Conservation (phyloP, 2,888 invertebrate genomes). For the Oegoconia quadripuncta region DNA sequence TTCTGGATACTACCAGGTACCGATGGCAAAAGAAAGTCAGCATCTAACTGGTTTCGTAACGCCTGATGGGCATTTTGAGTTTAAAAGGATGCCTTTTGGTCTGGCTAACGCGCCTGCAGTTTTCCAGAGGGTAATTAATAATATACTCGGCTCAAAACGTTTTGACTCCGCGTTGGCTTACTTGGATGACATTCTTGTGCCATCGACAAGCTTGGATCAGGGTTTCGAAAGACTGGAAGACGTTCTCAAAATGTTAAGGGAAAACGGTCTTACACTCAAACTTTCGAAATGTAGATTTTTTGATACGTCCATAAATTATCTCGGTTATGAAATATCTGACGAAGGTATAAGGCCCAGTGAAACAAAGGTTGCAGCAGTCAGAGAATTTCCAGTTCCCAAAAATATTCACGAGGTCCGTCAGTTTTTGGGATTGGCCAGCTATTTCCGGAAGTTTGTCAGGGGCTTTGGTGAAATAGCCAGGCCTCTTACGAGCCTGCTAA, state of each 20-base stretch:
- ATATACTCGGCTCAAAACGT: slow-evolving; percentile 13
- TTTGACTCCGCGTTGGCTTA: slow-evolving; percentile 18
- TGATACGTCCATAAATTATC: slow-evolving; percentile 12
- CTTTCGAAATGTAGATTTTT: slow-evolving; percentile 20
- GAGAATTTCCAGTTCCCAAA: slow-evolving; percentile 16
- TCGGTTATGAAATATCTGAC: slow-evolving; percentile 21
- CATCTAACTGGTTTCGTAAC: slow-evolving; percentile 27
- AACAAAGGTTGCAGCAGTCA: slow-evolving; percentile 15
- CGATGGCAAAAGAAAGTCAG: slow-evolving; percentile 22
- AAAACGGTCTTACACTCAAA: slow-evolving; percentile 16
- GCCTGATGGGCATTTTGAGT: slow-evolving; percentile 31
- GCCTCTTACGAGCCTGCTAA: slow-evolving; percentile 18
- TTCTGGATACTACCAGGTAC: slow-evolving; percentile 41
- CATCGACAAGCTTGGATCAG: slow-evolving; percentile 9
- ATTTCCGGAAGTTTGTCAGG: slow-evolving; percentile 22
- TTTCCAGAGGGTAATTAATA: slow-evolving; percentile 24
- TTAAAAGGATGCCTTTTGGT: slow-evolving; percentile 32
- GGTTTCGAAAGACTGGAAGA: slow-evolving; percentile 15
- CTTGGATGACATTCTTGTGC: slow-evolving; percentile 20
- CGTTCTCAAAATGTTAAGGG: slow-evolving; percentile 11
- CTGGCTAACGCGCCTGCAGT: slow-evolving; percentile 29
- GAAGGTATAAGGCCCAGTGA: slow-evolving; percentile 16
- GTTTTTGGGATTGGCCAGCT: slow-evolving; percentile 23
- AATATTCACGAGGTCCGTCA: slow-evolving; percentile 22
- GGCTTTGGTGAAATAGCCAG: slow-evolving; percentile 20